Evolutionary conservation across 2,797 vertebrate genomes (phyloP).

Genomic region (Eupleurogrammus muticus): DNA sequence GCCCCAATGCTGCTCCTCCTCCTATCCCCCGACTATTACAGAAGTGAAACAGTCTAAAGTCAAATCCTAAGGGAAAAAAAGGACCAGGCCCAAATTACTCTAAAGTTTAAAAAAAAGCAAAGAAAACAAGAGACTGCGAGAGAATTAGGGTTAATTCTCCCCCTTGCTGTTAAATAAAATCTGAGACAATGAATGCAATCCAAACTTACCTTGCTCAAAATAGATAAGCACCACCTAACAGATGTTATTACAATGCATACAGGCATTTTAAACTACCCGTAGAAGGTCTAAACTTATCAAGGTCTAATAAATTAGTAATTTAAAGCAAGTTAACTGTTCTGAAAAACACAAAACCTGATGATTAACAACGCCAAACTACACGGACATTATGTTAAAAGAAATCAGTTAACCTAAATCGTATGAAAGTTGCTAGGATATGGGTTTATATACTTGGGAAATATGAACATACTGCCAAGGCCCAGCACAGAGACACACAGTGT

Average conservation of each 20-base stretch:
- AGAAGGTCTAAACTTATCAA: background rate
- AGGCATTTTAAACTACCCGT: background rate
- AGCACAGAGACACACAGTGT: too few species aligned
- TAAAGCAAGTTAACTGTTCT: background rate
- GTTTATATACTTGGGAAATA: background rate
- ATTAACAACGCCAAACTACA: background rate
- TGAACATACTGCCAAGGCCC: background rate
- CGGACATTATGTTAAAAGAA: background rate
- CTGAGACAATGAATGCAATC: background rate
- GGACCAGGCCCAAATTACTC: conserved; percentile 39
- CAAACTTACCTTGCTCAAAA: background rate
- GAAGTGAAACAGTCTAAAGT: conserved; percentile 60
- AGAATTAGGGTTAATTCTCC: too few species aligned
- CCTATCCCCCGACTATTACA: conserved; percentile 62
- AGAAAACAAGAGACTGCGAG: conserved; percentile 13
- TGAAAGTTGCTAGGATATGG: background rate
- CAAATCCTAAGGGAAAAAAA: conserved; percentile 37
- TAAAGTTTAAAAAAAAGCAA: conserved; percentile 30
- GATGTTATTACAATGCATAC: background rate
- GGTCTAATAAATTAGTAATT: background rate
- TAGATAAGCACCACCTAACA: background rate
- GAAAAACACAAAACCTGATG: background rate
- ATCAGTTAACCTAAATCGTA: too few species aligned
- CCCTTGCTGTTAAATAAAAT: conserved; percentile 2
- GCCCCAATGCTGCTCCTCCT: conserved; percentile 69